These are phyloP conservation scores for Oreochromis aureus DNA, from an alignment of 2,113 vertebrate species.

Conservation along the genomic window DNA sequence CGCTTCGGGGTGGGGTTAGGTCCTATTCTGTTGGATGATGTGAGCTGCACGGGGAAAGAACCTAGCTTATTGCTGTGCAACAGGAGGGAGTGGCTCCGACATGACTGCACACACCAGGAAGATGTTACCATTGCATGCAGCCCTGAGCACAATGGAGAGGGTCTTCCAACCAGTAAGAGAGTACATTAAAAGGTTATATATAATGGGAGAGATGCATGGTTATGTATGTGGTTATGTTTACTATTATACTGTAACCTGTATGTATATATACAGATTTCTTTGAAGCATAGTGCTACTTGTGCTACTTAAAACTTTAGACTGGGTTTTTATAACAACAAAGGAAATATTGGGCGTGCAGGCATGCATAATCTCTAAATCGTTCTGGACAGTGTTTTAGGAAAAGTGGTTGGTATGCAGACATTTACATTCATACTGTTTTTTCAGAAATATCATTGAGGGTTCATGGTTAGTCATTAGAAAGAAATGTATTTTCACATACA, in stretches of 20 bases:
- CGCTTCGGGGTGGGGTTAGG: conserved; percentile 68
- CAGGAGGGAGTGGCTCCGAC: conserved; percentile 79
- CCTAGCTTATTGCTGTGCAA: conserved; percentile 78
- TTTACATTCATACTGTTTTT: not conserved
- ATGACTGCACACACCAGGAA: conserved; percentile 87
- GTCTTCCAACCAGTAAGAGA: conserved; percentile 73
- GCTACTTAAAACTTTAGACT: not conserved
- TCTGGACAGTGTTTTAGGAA: not conserved
- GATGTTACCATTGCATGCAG: conserved; percentile 82
- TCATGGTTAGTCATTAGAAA: not conserved
- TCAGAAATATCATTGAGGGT: not conserved
- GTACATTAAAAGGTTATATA: not conserved
- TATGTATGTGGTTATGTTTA: not conserved
- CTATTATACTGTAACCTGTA: not conserved
- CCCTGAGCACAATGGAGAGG: conserved; percentile 63
- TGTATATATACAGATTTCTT: not conserved
- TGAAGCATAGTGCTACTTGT: not conserved
- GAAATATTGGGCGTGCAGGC: not conserved
- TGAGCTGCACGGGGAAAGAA: conserved; percentile 89
- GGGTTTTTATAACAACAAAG: not conserved
- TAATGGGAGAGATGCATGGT: not conserved
- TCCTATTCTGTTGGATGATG: conserved; percentile 86
- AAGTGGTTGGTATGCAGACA: not conserved
- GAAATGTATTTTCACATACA: not conserved
- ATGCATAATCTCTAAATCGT: not conserved